These are phyloP conservation scores for Nomada ruficornis DNA, from an alignment of 2,888 invertebrate genomes.

Conservation along the genomic window DNA sequence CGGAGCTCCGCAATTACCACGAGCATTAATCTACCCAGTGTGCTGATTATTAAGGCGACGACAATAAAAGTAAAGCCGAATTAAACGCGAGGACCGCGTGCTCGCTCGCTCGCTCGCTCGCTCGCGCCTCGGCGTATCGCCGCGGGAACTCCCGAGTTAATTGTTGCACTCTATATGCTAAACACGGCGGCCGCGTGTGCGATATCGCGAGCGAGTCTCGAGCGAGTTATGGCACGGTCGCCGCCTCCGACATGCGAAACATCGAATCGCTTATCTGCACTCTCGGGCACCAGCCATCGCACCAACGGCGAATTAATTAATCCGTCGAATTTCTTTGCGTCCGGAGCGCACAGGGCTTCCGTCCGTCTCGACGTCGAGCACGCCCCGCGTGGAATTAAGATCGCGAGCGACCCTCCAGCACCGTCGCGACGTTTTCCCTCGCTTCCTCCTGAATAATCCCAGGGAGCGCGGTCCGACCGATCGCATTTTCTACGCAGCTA, in stretches of 20 bases:
- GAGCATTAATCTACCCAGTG: conserved; percentile 69
- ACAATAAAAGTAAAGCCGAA: conserved; percentile 76
- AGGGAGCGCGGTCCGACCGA: too few species aligned
- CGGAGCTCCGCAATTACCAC: conserved; percentile 63
- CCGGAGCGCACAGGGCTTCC: conserved; percentile 1
- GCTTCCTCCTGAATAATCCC: too few species aligned
- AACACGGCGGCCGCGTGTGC: conserved; percentile 78
- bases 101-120: not conserved
- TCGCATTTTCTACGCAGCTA: not conserved
- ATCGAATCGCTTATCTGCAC: conserved; percentile 78
- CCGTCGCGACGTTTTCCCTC: not conserved
- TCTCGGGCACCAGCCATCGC: conserved; percentile 27
- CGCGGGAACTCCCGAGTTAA: conserved; percentile 74
- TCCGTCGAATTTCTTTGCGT: conserved; percentile 42
- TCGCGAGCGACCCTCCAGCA: conserved; percentile 34
- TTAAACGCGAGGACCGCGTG: conserved; percentile 66
- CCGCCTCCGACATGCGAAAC: conserved; percentile 83
- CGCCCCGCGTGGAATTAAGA: conserved; percentile 47
- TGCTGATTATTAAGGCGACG: conserved; percentile 74
- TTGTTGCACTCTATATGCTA: conserved; percentile 84
- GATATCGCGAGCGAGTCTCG: conserved; percentile 78
- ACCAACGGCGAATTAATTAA: conserved; percentile 41
- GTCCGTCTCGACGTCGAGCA: conserved; percentile 30
- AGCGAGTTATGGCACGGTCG: conserved; percentile 82
- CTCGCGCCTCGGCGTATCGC: conserved; percentile 66